Evolutionary conservation across 2,888 invertebrate species (phyloP).

Genomic region (Oxytorus armatus): DNA sequence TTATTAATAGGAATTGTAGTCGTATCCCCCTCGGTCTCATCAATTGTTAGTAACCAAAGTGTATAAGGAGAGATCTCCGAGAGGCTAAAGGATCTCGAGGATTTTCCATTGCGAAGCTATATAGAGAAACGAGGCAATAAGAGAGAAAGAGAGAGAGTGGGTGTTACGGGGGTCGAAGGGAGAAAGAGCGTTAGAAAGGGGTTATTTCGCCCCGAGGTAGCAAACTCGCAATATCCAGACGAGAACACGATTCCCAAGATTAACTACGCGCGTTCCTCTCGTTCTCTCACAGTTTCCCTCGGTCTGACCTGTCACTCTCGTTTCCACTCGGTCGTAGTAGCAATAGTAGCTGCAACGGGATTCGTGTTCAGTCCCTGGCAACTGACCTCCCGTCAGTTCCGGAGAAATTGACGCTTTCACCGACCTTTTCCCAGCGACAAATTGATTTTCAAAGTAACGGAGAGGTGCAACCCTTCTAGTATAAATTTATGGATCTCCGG

Average conservation of each 20-base stretch:
- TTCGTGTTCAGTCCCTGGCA: slow-evolving; percentile 25
- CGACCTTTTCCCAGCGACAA: slow-evolving; percentile 16
- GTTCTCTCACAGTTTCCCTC: slow-evolving; percentile 8
- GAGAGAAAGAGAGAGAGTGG: slow-evolving; percentile 3
- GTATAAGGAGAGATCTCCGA: not conserved
- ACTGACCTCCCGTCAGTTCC: slow-evolving; percentile 30
- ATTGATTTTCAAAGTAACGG: slow-evolving; percentile 35
- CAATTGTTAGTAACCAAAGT: slow-evolving; percentile 15
- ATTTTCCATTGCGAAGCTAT: slow-evolving; percentile 18
- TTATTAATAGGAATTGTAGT: not conserved
- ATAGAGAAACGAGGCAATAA: not conserved
- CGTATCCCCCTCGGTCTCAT: not conserved
- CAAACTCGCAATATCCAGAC: slow-evolving; percentile 47
- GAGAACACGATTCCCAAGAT: slow-evolving; percentile 49
- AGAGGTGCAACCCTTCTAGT: not conserved
- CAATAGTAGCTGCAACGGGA: not conserved
- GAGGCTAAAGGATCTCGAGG: slow-evolving; percentile 3
- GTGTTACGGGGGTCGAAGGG: not conserved
- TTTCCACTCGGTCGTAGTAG: slow-evolving; percentile 13
- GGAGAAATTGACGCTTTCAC: slow-evolving; percentile 27
- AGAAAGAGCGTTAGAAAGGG: slow-evolving; percentile 22
- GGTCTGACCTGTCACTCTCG: slow-evolving; percentile 53
- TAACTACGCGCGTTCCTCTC: slow-evolving; percentile 53
- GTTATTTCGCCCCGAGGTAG: slow-evolving; percentile 44
- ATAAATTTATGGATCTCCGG: not conserved